Evolutionary conservation across 2,888 invertebrate species (phyloP), one percentile per base, ranked within the genome.

Genomic region (Dermolepida albohirtum): DNA sequence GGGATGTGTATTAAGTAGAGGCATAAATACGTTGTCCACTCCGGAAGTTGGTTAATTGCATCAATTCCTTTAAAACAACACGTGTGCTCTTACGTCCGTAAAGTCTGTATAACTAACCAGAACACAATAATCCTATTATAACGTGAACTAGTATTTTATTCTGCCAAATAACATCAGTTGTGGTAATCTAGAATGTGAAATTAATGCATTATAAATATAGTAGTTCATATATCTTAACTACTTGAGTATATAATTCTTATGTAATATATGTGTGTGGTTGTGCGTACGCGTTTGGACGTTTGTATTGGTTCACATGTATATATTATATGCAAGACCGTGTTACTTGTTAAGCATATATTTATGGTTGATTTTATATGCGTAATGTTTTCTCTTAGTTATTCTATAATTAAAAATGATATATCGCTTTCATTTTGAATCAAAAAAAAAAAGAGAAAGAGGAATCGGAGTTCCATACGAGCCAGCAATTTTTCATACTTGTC

Each of bases 11-110:
- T 12, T 57, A n/a, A 43, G 14, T 27, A 8, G 10, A 50, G 11
- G 22, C 16, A 11, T 50, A 55, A 40, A 40, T 55, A 41, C 55
- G 43, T 57, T 77, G 78, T 78, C 79, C 79, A 78, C 70, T 78
- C 78, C 80, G 81, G 81, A 81, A 81, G 79, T 79, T 70, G 65
- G 72, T 80, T 81, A 81, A 81, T 80, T 80, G 79, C 80, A 75
- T 77, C 79, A 74, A 77, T 78, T 79, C 77, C 76, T 78, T 77
- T 72, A 73, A 75, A 77, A 73, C 75, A 78, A 79, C 76, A 76
- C 75, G 76, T 76, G 76, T 74, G 76, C 59, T 34, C 34, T 34
- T 34, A 6, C 34, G 34, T 34, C 34, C 34, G 6, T 34, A 34
- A 34, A 34, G 34, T 34, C 6, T 34, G 34, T 34, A 10, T 10